These are phyloP conservation scores for Sylvia atricapilla DNA, from an alignment of 2,113 vertebrate species.

Conservation along the genomic window DNA sequence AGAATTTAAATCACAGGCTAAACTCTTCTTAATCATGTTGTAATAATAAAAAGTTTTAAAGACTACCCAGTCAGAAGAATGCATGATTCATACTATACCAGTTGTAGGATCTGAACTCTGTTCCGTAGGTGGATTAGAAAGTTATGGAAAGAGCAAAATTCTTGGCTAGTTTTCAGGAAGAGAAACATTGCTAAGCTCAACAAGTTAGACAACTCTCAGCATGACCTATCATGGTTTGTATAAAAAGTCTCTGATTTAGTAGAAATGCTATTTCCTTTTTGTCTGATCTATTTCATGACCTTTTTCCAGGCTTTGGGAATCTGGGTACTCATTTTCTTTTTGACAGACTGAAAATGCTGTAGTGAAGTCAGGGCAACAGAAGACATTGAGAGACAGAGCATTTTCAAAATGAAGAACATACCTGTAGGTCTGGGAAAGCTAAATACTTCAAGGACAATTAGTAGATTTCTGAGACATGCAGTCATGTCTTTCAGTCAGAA, in stretches of 20 bases:
- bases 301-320: conserved; percentile 9
- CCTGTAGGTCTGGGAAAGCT: not conserved
- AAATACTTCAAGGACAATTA: not conserved
- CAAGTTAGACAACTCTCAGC: conserved; percentile 36
- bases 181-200: conserved; percentile 29
- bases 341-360: not conserved
- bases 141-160: conserved; percentile 29
- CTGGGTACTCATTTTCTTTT: not conserved
- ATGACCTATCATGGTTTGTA: conserved; percentile 17
- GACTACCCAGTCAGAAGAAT: not conserved
- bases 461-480: not conserved
- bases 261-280: conserved; percentile 30
- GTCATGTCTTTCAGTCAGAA: not conserved
- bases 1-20: not conserved
- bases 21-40: not conserved
- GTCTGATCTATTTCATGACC: conserved; percentile 9
- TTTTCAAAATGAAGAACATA: not conserved
- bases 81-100: not conserved
- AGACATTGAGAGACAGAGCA: not conserved
- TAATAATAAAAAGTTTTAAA: not conserved
- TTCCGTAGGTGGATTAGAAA: conserved; percentile 35
- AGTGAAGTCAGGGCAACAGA: not conserved
- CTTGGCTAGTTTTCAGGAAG: conserved; percentile 37
- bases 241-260: conserved; percentile 40
- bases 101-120: not conserved